Base-by-base conservation (phyloP, 2,797 vertebrate genomes). In the Urocyon cinereoargenteus region DNA sequence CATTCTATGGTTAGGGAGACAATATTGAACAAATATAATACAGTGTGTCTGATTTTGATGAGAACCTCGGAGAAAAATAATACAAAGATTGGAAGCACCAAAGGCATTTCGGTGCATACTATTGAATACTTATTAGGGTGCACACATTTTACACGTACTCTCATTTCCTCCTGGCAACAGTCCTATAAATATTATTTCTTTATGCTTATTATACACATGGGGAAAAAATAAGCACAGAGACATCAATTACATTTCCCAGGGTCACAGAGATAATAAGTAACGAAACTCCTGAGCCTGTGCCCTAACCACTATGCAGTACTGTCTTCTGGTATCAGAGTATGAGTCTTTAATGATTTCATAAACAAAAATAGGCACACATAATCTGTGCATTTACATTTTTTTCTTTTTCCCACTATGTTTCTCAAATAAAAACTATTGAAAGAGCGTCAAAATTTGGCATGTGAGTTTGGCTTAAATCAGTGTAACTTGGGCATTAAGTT, bases 261-360 rank as follows among this genome's bases (percentile, higher is more conserved):
- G 6, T 77, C 51, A 34, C 83, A 8, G 11, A 94, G 31, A 82
- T 2, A 57, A 4, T 53, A 79, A 68, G 19, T 2, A 73, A 31
- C 53, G 19, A 68, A 59, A 75, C 14, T 6, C 19, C 45, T 53
- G 6, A 92, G 31, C 31, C 57, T 8, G 18, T 18, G 18, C 5
- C 62, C 53, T 53, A 26, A 31, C 12, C 1, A 4, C 5, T 4
- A 1, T 3, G 40, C 1, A 8, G 49, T 19, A 7, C 36, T 34
- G 18, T 18, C 26, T 40, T 59, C 45, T 34, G 62, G 51, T 21
- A 40, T 40, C 26, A 9, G 0, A 31, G 12, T 26, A 9, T 26
- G 40, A 31, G 16, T 51, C 34, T 72, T 51, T 26, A 36, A n/a
- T 3, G 45, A 70, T 31, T 34, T 57, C 51, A 36, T 53, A 28